phyloP scores from a whole-genome alignment of 2,888 invertebrate species.

The Exocentrus adspersus region DNA sequence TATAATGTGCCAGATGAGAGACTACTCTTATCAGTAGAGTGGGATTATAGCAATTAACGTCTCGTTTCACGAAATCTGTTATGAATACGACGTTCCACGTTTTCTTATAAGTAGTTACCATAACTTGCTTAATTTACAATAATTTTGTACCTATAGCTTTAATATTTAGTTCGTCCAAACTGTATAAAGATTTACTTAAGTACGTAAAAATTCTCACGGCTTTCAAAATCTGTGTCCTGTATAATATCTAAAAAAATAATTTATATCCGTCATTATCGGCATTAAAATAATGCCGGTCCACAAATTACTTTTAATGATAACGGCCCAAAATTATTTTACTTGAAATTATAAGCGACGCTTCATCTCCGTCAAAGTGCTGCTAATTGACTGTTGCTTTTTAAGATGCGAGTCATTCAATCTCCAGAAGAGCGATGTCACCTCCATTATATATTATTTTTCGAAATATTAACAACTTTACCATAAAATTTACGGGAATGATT shows the following conservation, averaged over 20 bases:
- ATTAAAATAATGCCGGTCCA: conserved; percentile 47
- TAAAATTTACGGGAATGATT: too few species aligned
- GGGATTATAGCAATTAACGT: neutral
- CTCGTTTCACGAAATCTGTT: neutral
- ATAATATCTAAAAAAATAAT: conserved; percentile 23
- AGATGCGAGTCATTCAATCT: conserved; percentile 57
- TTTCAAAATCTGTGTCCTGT: conserved; percentile 9
- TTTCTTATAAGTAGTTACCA: too few species aligned
- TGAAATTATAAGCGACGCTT: conserved; percentile 54
- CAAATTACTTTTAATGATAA: conserved; percentile 55
- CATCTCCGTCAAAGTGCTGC: conserved; percentile 48
- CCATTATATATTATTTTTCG: conserved; percentile 56
- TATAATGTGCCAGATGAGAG: neutral
- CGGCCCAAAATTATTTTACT: conserved; percentile 50
- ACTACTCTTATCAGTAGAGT: neutral
- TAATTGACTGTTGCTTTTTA: conserved; percentile 59
- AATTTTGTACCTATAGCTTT: too few species aligned
- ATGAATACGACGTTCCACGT: too few species aligned
- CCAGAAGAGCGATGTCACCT: conserved; percentile 55
- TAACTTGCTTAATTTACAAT: too few species aligned
- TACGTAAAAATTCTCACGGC: conserved; percentile 5
- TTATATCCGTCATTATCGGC: conserved; percentile 18
- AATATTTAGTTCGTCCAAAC: too few species aligned
- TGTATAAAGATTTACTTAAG: neutral
- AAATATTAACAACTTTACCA: conserved; percentile 51